Evolutionary conservation across 2,113 vertebrate genomes (phyloP).

Genomic region (Microcebus lehilahytsara): DNA sequence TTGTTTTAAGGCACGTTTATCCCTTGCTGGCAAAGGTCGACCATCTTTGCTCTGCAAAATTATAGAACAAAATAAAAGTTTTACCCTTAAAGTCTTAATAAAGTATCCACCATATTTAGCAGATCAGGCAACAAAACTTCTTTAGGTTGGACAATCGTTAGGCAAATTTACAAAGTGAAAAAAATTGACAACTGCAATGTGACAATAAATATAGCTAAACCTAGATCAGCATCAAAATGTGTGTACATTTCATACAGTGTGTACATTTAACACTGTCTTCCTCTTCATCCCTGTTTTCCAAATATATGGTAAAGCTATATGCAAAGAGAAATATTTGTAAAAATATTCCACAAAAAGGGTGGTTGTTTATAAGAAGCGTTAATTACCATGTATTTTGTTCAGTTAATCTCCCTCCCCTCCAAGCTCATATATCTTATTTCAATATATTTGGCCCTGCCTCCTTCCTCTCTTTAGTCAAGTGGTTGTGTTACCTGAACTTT

Average conservation of each 20-base stretch:
- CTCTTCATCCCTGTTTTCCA: background rate
- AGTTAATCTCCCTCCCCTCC: background rate
- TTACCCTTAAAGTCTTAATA: slow-evolving; percentile 38
- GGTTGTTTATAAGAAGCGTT: background rate
- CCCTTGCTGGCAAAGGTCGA: slow-evolving; percentile 92
- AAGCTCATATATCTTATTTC: background rate
- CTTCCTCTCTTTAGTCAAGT: background rate
- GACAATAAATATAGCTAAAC: background rate
- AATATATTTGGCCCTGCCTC: background rate
- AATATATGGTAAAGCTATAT: background rate
- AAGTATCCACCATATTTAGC: slow-evolving; percentile 9
- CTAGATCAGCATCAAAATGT: background rate
- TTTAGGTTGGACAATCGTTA: background rate
- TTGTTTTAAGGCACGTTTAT: slow-evolving; percentile 90
- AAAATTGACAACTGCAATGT: background rate
- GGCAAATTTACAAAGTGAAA: background rate
- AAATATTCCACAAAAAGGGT: background rate
- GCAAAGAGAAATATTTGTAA: background rate
- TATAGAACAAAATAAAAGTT: slow-evolving; percentile 35
- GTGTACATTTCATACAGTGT: background rate
- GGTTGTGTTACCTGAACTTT: background rate
- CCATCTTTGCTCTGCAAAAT: slow-evolving; percentile 92
- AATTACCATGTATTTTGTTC: background rate
- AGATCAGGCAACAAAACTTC: background rate
- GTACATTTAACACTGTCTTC: background rate